A percentile compares a stretch with the other conserved stretches of the same genome.
These are phyloP conservation scores for Tinamus guttatus DNA, from an alignment of 2,113 vertebrate genomes.

Conservation along the genomic window DNA sequence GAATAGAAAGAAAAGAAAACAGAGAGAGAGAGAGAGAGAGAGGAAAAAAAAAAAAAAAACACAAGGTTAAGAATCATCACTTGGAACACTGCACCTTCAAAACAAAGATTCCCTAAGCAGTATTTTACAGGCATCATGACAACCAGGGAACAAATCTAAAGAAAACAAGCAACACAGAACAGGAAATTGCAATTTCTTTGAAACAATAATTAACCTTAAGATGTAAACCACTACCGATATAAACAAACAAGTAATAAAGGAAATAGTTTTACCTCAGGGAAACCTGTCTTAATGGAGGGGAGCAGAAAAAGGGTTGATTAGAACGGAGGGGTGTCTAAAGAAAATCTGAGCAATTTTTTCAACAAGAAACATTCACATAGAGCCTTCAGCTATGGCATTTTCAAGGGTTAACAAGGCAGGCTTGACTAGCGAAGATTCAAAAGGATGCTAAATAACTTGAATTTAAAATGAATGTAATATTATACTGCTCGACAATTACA, in stretches of 20 bases:
- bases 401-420: background rate
- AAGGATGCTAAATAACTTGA: background rate
- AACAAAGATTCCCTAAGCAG: background rate
- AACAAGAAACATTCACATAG: background rate
- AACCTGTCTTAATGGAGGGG: background rate
- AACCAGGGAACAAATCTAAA: slow-evolving; percentile 35
- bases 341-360: background rate
- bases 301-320: background rate
- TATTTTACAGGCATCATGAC: slow-evolving; percentile 4
- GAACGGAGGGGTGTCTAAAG: background rate
- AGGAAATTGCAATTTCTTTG: slow-evolving; percentile 67
- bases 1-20: slow-evolving; percentile 35
- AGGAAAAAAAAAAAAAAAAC: background rate
- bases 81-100: background rate
- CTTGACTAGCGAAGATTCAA: background rate
- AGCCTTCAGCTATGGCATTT: background rate
- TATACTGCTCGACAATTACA: background rate
- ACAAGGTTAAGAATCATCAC: background rate
- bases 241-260: slow-evolving; percentile 59
- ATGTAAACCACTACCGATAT: slow-evolving; percentile 43
- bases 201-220: slow-evolving; percentile 61
- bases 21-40: background rate
- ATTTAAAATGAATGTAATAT: background rate
- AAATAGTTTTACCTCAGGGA: slow-evolving; percentile 2
- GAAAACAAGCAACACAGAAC: slow-evolving; percentile 49